Percentiles rank a stretch among this genome's conserved stretches.
Conservation (phyloP, 2,888 invertebrate species). For the Taenaris catops region DNA sequence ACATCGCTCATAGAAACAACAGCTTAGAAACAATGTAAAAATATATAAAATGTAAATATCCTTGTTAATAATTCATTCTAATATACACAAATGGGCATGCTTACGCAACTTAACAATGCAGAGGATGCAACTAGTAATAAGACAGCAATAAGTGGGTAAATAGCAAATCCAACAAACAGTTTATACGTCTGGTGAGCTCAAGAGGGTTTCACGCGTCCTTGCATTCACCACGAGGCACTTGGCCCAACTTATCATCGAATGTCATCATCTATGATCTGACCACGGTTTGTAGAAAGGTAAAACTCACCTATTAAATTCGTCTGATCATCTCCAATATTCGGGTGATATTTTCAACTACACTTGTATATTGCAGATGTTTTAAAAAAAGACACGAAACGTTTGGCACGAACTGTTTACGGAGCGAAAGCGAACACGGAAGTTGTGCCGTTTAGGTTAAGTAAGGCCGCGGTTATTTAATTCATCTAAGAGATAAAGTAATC, state of each 20-base stretch:
- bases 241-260: conserved; percentile 64
- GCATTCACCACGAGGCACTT: conserved; percentile 59
- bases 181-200: conserved; percentile 28
- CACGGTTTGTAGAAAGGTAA: conserved; percentile 52
- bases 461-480: too few relatives aligned
- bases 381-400: conserved; percentile 53
- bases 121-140: conserved; percentile 26
- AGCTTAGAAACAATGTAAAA: conserved; percentile 13
- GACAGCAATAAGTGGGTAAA: conserved; percentile 26
- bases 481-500: too few relatives aligned
- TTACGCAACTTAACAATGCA: conserved; percentile 26
- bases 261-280: conserved; percentile 55
- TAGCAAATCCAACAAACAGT: conserved; percentile 28
- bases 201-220: conserved; percentile 54
- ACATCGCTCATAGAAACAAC: conserved; percentile 7
- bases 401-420: conserved; percentile 58
- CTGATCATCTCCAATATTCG: conserved; percentile 22
- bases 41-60: conserved; percentile 22
- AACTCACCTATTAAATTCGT: conserved; percentile 62
- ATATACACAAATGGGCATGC: conserved; percentile 21
- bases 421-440: conserved; percentile 72
- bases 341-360: too few relatives aligned
- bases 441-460: conserved; percentile 23
- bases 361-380: conserved; percentile 20
- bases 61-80: conserved; percentile 23